A percentile compares a stretch with the other conserved stretches of the same genome.
These are phyloP conservation scores for Adrianichthys oophorus DNA, from an alignment of 2,797 vertebrate genomes.

Conservation along the genomic window DNA sequence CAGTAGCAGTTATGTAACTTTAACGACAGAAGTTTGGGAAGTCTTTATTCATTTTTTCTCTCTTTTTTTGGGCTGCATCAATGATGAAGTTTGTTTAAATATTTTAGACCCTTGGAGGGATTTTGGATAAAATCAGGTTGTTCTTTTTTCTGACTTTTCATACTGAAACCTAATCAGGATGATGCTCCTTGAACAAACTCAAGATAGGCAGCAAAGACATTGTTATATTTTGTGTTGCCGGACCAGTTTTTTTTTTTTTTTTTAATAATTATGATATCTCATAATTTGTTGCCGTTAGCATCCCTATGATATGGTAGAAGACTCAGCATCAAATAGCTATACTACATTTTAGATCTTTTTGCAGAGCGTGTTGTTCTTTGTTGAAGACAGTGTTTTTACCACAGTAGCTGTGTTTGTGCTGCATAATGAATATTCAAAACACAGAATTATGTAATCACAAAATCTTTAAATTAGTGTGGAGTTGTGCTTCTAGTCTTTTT, in stretches of 20 bases:
- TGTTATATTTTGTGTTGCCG: too few species aligned
- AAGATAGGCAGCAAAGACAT: too few species aligned
- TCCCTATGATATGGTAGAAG: too few species aligned
- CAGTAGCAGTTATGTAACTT: background rate
- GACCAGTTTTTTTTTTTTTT: too few species aligned
- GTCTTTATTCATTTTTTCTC: background rate
- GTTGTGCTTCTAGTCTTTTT: conserved; percentile 30
- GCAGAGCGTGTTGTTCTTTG: background rate
- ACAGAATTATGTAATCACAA: background rate
- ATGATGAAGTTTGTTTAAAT: background rate
- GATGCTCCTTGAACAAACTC: too few species aligned
- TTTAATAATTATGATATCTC: too few species aligned
- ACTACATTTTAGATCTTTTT: too few species aligned
- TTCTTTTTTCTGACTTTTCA: too few species aligned
- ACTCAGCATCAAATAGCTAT: too few species aligned
- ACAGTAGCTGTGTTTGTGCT: background rate
- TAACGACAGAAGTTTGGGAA: conserved; percentile 14
- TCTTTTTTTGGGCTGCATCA: background rate
- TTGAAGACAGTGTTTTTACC: background rate
- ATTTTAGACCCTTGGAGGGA: background rate
- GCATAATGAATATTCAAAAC: conserved; percentile 4
- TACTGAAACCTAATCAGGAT: too few species aligned
- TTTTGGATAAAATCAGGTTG: too few species aligned
- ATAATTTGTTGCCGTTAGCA: too few species aligned
- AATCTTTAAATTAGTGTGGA: conserved; percentile 3